These are phyloP conservation scores for Mormyrus iriodes DNA, from an alignment of 2,113 vertebrate species.

Conservation along the genomic window DNA sequence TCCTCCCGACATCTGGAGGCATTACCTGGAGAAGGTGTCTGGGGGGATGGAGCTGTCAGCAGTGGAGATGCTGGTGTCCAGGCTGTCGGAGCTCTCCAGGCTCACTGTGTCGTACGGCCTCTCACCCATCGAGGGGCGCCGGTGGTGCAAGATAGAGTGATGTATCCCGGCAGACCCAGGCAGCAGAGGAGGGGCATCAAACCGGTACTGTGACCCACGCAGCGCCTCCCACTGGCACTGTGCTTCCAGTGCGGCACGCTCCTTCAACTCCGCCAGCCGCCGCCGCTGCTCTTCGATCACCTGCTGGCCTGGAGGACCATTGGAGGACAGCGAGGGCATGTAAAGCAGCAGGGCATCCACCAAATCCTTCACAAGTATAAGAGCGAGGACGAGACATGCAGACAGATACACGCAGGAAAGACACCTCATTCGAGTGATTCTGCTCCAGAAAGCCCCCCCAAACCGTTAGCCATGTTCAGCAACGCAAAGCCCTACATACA, in stretches of 20 bases:
- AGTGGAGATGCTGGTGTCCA: slow-evolving; percentile 90
- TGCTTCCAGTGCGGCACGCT: slow-evolving; percentile 81
- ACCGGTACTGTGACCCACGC: slow-evolving; percentile 64
- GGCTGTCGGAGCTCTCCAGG: slow-evolving; percentile 94
- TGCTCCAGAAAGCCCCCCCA: not conserved
- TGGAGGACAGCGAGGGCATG: not conserved
- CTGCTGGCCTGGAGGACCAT: slow-evolving; percentile 73
- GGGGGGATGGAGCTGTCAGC: slow-evolving; percentile 89
- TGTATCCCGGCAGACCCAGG: slow-evolving; percentile 63
- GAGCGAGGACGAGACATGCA: not conserved
- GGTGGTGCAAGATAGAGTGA: slow-evolving; percentile 83
- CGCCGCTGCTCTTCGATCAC: slow-evolving; percentile 90
- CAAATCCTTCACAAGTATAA: not conserved
- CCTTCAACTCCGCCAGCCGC: slow-evolving; percentile 85
- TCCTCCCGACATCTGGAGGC: not conserved
- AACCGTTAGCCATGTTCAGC: not conserved
- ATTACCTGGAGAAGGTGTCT: slow-evolving; percentile 77
- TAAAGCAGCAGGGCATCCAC: not conserved
- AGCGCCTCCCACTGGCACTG: slow-evolving; percentile 94
- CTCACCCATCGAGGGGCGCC: slow-evolving; percentile 62
- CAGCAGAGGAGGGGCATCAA: slow-evolving; percentile 33
- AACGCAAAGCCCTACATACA: not conserved
- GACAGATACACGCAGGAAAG: not conserved
- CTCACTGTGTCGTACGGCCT: slow-evolving; percentile 88
- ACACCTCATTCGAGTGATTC: not conserved